Conservation (phyloP, 2,113 vertebrate species). For the Alectura lathami region DNA sequence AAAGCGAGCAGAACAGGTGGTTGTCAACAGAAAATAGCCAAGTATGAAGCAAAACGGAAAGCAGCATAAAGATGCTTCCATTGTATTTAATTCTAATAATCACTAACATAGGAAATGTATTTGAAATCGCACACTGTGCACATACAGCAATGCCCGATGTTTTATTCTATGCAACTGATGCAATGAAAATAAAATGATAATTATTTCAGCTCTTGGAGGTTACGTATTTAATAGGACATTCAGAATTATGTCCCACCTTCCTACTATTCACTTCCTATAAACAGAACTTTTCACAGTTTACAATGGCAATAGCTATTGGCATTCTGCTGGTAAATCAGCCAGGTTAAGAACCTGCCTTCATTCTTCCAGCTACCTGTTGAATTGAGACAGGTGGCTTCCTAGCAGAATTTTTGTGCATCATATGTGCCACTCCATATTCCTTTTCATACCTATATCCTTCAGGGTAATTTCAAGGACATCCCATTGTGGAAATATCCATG, state of each 20-base stretch:
- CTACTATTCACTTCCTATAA: not conserved
- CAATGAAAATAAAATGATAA: not conserved
- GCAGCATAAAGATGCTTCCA: not conserved
- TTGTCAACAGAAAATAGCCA: not conserved
- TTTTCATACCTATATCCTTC: not conserved
- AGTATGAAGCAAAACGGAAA: not conserved
- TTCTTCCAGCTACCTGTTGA: not conserved
- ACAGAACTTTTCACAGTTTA: not conserved
- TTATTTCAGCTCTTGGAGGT: not conserved
- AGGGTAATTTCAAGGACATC: not conserved
- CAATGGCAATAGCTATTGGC: not conserved
- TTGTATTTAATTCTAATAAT: not conserved
- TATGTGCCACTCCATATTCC: not conserved
- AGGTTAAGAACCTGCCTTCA: not conserved
- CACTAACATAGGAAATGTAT: not conserved
- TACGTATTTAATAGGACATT: not conserved
- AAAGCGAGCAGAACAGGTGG: not conserved
- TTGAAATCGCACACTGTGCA: not conserved
- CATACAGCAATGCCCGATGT: not conserved
- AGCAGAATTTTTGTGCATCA: not conserved
- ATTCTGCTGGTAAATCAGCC: not conserved
- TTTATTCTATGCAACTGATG: not conserved
- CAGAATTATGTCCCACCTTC: not conserved
- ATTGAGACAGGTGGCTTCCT: not conserved
- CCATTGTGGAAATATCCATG: not conserved